Evolutionary conservation across 1,140 invertebrate genomes (phyloP).

Genomic region (Drosophila ficusphila): DNA sequence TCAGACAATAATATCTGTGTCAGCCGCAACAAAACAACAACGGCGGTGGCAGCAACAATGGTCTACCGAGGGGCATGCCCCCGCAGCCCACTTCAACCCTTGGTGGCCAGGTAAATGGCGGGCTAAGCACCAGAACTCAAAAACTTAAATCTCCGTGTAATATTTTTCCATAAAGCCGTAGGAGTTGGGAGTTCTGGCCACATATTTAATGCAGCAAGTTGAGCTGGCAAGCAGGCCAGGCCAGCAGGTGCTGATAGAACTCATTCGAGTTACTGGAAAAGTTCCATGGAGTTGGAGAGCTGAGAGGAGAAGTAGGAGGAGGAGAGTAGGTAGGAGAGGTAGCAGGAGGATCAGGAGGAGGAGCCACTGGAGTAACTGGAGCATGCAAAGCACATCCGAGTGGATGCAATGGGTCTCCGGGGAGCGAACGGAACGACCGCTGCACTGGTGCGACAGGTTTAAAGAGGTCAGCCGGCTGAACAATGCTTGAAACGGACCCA

Average conservation of each 20-base stretch:
- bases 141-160: slow-evolving; percentile 78
- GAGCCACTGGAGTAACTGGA: slow-evolving; percentile 56
- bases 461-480: slow-evolving; percentile 47
- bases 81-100: slow-evolving; percentile 8
- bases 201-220: slow-evolving; percentile 77
- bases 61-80: slow-evolving; percentile 24
- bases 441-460: slow-evolving; percentile 50
- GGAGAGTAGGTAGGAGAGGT: slow-evolving; percentile 7
- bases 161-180: slow-evolving; percentile 69
- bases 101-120: slow-evolving; percentile 66
- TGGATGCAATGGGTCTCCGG: slow-evolving; percentile 50
- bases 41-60: slow-evolving; percentile 28
- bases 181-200: slow-evolving; percentile 44
- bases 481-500: slow-evolving; percentile 48
- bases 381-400: slow-evolving; percentile 78
- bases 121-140: slow-evolving; percentile 54
- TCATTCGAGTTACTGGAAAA: slow-evolving; percentile 46
- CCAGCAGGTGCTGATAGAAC: slow-evolving; percentile 51
- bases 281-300: slow-evolving; percentile 24
- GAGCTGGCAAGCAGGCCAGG: slow-evolving; percentile 15
- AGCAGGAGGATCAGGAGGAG: slow-evolving; percentile 21
- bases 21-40: slow-evolving; percentile 57
- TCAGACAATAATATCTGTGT: slow-evolving; percentile 80
- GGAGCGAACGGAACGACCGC: slow-evolving; percentile 8
- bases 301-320: background rate